Percentiles rank a stretch among this genome's conserved stretches.
phyloP scores from a whole-genome alignment of 1,140 invertebrate species.

The Nasonia giraulti region DNA sequence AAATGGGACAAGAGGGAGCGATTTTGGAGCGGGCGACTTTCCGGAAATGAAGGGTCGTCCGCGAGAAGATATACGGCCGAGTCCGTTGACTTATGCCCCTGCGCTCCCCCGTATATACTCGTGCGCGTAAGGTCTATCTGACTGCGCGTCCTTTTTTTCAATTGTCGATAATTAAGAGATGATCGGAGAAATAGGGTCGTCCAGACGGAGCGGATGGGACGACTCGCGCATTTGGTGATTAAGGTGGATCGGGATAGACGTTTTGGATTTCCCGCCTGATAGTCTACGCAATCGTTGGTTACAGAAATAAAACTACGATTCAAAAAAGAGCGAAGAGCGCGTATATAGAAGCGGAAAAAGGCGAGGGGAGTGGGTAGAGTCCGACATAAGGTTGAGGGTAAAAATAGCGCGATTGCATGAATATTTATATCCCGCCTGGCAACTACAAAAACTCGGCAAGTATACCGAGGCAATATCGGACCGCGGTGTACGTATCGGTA shows the following conservation, averaged over 20 bases:
- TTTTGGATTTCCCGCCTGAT: no score
- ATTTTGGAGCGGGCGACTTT: conserved; percentile 36
- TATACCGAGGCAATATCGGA: neutral
- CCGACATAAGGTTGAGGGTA: neutral
- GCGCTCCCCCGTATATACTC: neutral
- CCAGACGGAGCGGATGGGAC: no score
- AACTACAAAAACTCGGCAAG: neutral
- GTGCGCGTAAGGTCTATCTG: neutral
- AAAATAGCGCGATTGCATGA: neutral
- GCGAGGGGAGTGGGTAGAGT: neutral
- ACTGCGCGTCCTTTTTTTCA: conserved; percentile 17
- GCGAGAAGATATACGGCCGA: conserved; percentile 34
- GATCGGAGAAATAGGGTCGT: neutral
- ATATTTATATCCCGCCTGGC: neutral
- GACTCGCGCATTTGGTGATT: no score
- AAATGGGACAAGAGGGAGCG: conserved; percentile 46
- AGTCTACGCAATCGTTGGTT: neutral
- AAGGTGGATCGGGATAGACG: no score
- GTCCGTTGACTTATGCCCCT: conserved; percentile 44
- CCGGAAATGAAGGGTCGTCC: conserved; percentile 49
- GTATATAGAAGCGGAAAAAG: neutral
- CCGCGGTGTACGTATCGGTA: conserved; percentile 37
- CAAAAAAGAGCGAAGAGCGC: neutral
- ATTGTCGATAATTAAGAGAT: conserved; percentile 21
- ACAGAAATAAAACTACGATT: neutral